phyloP scores from a whole-genome alignment of 2,888 invertebrate species.

The Epinotia bilunana region DNA sequence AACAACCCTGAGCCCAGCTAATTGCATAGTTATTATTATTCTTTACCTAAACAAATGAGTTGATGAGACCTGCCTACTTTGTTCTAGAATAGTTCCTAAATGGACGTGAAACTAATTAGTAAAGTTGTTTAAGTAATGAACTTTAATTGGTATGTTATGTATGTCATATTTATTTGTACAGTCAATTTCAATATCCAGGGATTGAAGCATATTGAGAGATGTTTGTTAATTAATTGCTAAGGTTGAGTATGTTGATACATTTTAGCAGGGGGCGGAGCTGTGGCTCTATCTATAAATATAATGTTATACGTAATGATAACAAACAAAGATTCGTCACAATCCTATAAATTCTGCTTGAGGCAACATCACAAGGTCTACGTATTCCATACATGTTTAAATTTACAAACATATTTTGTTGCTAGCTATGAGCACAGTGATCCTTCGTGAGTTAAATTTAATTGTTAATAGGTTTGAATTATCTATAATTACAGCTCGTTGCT shows the following conservation, averaged over 20 bases:
- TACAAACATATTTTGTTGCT: not conserved
- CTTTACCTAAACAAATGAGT: not conserved
- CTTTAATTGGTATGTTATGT: not conserved
- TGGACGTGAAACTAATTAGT: conserved; percentile 7
- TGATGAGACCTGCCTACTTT: not conserved
- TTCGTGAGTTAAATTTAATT: not conserved
- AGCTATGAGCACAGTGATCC: not conserved
- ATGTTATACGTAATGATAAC: too few species aligned
- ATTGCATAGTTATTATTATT: conserved; percentile 22
- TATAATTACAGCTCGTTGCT: conserved; percentile 14
- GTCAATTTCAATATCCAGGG: too few species aligned
- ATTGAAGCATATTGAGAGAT: not conserved
- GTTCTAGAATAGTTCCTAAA: not conserved
- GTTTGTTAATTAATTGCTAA: too few species aligned
- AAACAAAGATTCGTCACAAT: too few species aligned
- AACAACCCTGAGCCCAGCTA: conserved; percentile 36
- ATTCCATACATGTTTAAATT: not conserved
- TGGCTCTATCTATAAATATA: too few species aligned
- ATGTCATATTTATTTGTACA: too few species aligned
- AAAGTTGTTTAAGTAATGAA: not conserved
- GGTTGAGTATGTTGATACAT: too few species aligned
- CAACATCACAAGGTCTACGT: not conserved
- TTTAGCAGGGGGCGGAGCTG: too few species aligned
- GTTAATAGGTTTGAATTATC: conserved; percentile 8
- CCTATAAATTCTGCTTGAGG: not conserved